A percentile compares a stretch with the other conserved stretches of the same genome.
Conservation (phyloP, 1,140 invertebrate genomes). For the Bombus sylvicola region DNA sequence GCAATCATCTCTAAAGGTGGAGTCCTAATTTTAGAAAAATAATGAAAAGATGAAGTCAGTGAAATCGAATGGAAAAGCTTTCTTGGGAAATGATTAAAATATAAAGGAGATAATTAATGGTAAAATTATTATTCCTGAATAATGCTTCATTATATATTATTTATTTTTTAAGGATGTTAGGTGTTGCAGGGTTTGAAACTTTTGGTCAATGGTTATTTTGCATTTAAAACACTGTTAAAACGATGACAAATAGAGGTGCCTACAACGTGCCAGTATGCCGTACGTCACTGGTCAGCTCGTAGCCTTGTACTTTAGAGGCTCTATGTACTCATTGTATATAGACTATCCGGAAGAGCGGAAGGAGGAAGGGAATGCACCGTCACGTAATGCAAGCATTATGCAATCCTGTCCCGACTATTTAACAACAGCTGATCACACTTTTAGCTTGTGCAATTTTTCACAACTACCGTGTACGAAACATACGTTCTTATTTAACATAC, state of each 20-base stretch:
- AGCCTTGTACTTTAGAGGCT: slow-evolving; percentile 63
- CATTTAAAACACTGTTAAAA: neutral
- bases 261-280: neutral
- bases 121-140: neutral
- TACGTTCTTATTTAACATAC: too few relatives aligned
- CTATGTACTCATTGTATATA: slow-evolving; percentile 19
- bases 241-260: neutral
- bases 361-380: slow-evolving; percentile 52
- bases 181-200: neutral
- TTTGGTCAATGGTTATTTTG: neutral
- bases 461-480: neutral
- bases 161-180: neutral
- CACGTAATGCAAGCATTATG: slow-evolving; percentile 58
- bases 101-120: too few relatives aligned
- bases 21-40: too few relatives aligned
- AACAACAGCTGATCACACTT: slow-evolving; percentile 66
- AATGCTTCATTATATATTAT: neutral
- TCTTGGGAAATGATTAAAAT: too few relatives aligned
- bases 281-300: slow-evolving; percentile 38
- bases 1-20: too few relatives aligned
- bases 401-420: slow-evolving; percentile 45
- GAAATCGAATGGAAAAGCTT: too few relatives aligned
- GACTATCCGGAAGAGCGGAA: slow-evolving; percentile 50
- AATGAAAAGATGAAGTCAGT: too few relatives aligned
- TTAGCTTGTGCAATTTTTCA: slow-evolving; percentile 17